Base-by-base conservation (phyloP, 30 jellyfish, hydroid and myxozoan species). In the Pelagia noctiluca region DNA sequence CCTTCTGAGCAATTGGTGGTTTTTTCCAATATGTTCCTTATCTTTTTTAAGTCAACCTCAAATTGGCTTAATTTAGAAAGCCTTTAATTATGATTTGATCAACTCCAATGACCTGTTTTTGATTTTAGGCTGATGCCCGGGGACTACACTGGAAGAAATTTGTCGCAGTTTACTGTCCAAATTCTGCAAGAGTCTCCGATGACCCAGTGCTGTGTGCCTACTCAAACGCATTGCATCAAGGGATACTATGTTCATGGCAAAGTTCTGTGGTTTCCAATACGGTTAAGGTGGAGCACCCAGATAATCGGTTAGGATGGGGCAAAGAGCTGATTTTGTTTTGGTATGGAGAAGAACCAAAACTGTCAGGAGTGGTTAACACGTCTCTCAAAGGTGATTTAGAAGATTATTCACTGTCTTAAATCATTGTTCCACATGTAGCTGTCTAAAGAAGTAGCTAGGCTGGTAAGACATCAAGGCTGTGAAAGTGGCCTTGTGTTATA, bases 281-380 rank as follows among this genome's bases (percentile, higher is more conserved):
- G 11, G 35, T 89, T 16, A 75, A 70, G 54, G 95, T 64, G 0
- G 94, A 88, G 29, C 46, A 52, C 1, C 74, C 68, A 1, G 30
- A 86, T 35, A 89, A 50, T 11, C 75, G 88, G 30, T 62, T 87
- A 28, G 88, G 50, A 1, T 46, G 89, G 88, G 74, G 88, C 5
- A 94, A 94, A 70, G 97, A 88, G 71, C 65, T 94, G 42, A 52
- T 88, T 25, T 29, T 88, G 31, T 94, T 94, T 72, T 94, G 99
- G 99, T 94, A 80, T 94, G 99, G 99, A 19, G 96, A 87, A 52
- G 94, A 88, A 78, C 99, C 99, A 31, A 85, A n/a, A n/a, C 67
- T 87, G 31, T 34, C 88, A 18, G 92, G 70, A 25, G 35, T 87
- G 8, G 66, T 84, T 30, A 71, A 89, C 32, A 76, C 96, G 12